Base-by-base conservation (phyloP, 2,888 invertebrate genomes). In the Rhorus exstirpatorius region DNA sequence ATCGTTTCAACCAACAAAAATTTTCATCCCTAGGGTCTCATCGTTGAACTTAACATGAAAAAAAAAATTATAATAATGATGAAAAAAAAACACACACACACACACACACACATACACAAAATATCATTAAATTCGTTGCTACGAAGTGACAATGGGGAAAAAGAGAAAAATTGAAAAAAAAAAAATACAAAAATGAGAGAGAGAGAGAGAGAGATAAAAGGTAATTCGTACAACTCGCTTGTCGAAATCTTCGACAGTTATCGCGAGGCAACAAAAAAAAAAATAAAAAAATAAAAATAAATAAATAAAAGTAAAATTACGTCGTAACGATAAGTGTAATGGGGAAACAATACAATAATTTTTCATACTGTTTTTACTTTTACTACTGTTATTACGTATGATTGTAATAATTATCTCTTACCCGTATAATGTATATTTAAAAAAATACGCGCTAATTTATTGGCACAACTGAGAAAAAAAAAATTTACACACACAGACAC, bases 331-430 rank as follows among this genome's bases (percentile, higher is more conserved):
- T 91, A 91, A 90, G 88, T 89, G 88, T 89, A 89, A 90, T 85
- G 89, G 89, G 84, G 89, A 90, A 90, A 89, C 89, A 88, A 91
- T 90, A 91, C 89, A 90, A 92, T 90, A 91, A 92, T 91, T 92
- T 90, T 92, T 92, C 89, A 91, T 91, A 91, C 89, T 88, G 85
- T 91, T 92, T 92, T 92, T 91, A 91, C 91, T 91, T 92, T 91
- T 90, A 91, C 90, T 91, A 90, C 85, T 89, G 88, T 90, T 86
- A 89, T 90, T 90, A 88, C 86, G 84, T 88, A 89, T 88, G 87
- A 87, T 88, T 89, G 88, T 89, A 84, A 86, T 88, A 88, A 88
- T 87, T 89, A 89, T 87, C 84, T 87, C 89, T 88, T 88, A 88
- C 79, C 86, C 86, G 86, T 84, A 87, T 81, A 84, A 60, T 84